Evolutionary conservation across 1,140 invertebrate species (phyloP), one percentile per base, ranked within the genome.

Genomic region (Bombus difficillimus): DNA sequence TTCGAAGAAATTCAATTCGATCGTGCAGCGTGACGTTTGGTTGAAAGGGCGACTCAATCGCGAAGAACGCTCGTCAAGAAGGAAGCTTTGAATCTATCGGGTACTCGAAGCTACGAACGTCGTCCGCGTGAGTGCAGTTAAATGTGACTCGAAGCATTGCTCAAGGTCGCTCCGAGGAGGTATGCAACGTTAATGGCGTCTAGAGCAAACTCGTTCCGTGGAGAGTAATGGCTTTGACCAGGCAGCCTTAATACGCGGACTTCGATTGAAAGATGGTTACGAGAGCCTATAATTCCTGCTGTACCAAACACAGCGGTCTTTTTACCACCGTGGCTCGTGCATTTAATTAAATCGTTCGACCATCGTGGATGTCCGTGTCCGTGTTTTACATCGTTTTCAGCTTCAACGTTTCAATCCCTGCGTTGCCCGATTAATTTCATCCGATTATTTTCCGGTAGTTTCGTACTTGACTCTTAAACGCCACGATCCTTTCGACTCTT

Each of bases 211-310:
- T 82, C 81, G 81, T 82, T 82, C 57, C 74, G 59, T 47, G n/a
- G 57, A 71, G 86, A 74, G 72, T 88, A 88, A 88, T 78, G 71
- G 86, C 57, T 88, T 59, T 62, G 86, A 59, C 73, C 80, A 41
- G 59, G 25, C 47, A 53, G 41, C 34, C 69, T 71, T 72, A 78
- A 78, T 78, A 74, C 18, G 53, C 41, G 25, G 22, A 43, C 37
- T 43, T 22, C 39, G 69, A 64, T 81, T 5, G 80, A 62, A 34
- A 25, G 69, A 62, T 41, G 80, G 53, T 43, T 43, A 62, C 69
- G 69, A 64, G 53, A 39, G 32, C 69, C 5, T 37, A 37, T 66
- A 64, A 79, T 81, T 78, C 74, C 64, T 53, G 28, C 57, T 28
- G n/a, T 75, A 53, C 47, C 18, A n/a, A 18, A n/a, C 4, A 18